Conservation (phyloP, 2,888 invertebrate genomes). For the Rhorus exstirpatorius region DNA sequence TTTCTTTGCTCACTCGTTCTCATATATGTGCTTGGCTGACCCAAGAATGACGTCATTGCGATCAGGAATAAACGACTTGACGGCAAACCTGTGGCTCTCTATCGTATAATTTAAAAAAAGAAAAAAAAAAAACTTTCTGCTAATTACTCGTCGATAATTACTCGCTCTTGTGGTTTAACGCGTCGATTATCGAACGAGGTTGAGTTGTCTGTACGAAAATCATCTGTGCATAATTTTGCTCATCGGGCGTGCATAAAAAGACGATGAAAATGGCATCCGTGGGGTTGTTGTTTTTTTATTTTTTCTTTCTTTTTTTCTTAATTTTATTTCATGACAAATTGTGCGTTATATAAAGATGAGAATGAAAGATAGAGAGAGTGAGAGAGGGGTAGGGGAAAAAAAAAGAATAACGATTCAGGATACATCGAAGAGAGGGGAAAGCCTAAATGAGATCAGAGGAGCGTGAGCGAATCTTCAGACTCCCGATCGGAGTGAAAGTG, state of each 20-base stretch:
- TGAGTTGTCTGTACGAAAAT: conserved; percentile 29
- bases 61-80: conserved; percentile 63
- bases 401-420: conserved; percentile 40
- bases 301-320: conserved; percentile 11
- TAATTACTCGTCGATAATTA: conserved; percentile 63
- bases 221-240: conserved; percentile 45
- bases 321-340: conserved; percentile 7
- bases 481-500: conserved; percentile 67
- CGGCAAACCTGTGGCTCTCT: conserved; percentile 9
- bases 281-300: not conserved
- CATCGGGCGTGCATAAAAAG: conserved; percentile 38
- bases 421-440: conserved; percentile 13
- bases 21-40: conserved; percentile 20
- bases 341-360: conserved; percentile 35
- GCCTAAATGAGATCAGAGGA: conserved; percentile 48
- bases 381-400: not conserved
- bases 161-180: conserved; percentile 48
- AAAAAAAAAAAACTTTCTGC: conserved; percentile 34
- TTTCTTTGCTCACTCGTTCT: conserved; percentile 21
- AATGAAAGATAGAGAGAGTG: not conserved
- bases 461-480: conserved; percentile 42
- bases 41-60: conserved; percentile 62
- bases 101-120: conserved; percentile 1
- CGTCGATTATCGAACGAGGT: conserved; percentile 61
- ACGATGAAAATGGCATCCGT: conserved; percentile 28